Conservation (phyloP, 2,797 vertebrate genomes). For the Tokudaia tokunoshimensis region DNA sequence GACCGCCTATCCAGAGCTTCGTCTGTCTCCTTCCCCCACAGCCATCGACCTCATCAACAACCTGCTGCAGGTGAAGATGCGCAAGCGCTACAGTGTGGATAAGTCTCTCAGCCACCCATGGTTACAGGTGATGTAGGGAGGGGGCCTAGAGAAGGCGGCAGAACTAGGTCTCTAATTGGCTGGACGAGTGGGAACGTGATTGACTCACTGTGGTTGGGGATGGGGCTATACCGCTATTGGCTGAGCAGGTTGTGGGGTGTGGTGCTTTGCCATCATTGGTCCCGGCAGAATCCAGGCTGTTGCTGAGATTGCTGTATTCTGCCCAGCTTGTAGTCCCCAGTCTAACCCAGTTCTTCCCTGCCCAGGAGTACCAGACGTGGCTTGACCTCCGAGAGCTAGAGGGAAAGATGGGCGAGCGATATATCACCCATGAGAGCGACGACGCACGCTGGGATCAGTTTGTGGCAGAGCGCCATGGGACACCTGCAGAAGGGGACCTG, state of each 20-base stretch:
- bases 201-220: neutral
- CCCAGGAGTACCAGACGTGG: slow-evolving; percentile 94
- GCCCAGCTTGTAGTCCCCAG: neutral
- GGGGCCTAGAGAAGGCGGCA: too few species aligned
- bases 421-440: slow-evolving; percentile 95
- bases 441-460: slow-evolving; percentile 94
- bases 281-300: fast-evolving
- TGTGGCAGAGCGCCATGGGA: slow-evolving; percentile 86
- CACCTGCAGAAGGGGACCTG: neutral
- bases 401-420: slow-evolving; percentile 92
- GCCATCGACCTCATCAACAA: slow-evolving; percentile 96
- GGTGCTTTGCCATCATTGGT: neutral
- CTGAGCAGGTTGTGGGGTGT: neutral
- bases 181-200: neutral
- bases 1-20: neutral
- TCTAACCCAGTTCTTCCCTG: neutral
- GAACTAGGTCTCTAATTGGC: neutral
- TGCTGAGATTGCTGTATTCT: neutral
- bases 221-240: neutral
- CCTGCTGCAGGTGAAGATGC: slow-evolving; percentile 96
- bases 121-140: slow-evolving; percentile 90
- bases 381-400: slow-evolving; percentile 94
- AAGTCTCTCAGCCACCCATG: slow-evolving; percentile 95
- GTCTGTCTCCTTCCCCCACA: slow-evolving; percentile 71
- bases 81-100: slow-evolving; percentile 96